These are phyloP conservation scores for Stegostoma tigrinum DNA, from an alignment of 2,113 vertebrate genomes.

Conservation along the genomic window DNA sequence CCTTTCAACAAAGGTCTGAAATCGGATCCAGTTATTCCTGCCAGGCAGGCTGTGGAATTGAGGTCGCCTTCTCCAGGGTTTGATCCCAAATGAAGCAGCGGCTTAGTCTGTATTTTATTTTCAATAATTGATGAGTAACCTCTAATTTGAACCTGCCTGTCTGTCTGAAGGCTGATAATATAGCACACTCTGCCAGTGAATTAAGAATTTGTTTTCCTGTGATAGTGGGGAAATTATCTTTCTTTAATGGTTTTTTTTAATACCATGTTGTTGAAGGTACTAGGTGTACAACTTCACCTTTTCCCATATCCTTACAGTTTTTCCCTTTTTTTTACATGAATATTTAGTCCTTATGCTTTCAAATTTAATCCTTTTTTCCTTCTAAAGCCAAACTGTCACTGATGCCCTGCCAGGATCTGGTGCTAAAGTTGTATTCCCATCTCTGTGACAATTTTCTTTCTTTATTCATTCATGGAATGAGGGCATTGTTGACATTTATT, in stretches of 20 bases:
- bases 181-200: neutral
- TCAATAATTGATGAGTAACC: slow-evolving; percentile 20
- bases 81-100: neutral
- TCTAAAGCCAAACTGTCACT: neutral
- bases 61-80: neutral
- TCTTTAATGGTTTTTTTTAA: neutral
- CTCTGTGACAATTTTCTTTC: neutral
- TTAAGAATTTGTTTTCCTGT: neutral
- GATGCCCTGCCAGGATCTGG: neutral
- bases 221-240: neutral
- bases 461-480: no score
- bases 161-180: neutral
- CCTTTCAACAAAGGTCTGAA: neutral
- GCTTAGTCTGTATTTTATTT: slow-evolving; percentile 1
- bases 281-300: neutral
- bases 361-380: no score
- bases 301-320: neutral
- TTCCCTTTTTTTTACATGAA: neutral
- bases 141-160: neutral
- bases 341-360: neutral
- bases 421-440: neutral
- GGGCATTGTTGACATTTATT: no score
- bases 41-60: neutral
- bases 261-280: neutral
- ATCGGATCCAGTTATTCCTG: slow-evolving; percentile 11